Base-by-base conservation (phyloP, 2,888 invertebrate species). In the Crepidodera aurea region DNA sequence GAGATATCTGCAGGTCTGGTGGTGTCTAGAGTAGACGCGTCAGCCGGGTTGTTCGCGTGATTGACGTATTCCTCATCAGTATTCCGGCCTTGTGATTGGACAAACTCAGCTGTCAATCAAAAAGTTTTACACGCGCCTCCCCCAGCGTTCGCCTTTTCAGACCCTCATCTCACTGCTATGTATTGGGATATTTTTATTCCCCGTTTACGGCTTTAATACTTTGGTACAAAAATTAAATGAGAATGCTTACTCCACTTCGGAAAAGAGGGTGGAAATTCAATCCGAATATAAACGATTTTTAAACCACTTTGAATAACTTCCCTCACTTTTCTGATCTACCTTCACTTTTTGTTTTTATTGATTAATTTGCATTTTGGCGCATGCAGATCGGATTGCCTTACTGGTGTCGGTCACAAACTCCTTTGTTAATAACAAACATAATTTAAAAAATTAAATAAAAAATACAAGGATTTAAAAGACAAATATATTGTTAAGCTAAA, bases 71-170 rank as follows among this genome's bases (percentile, higher is more conserved):
- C 83, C 87, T 88, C 89, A 89, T 89, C 89, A 88, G 87, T 85
- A 86, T 87, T 87, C 85, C 86, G 83, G 85, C 83, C 85, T 86
- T 85, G 87, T 87, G 86, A 90, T 90, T 90, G 90, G 90, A 84
- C 86, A 87, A 86, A 86, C 85, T 84, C 85, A 87, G 85, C 88
- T 90, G 90, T 90, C 90, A 90, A 90, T 90, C 90, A 90, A 87
- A 83, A 85, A 80, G 79, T 82, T 83, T 80, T 75, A 76, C 75
- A 75, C 79, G 80, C 81, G 76, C 80, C 80, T 75, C 79, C 79
- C 77, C 71, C 71, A 70, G 53, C 55, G 46, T 53, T 62, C 65
- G 58, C 63, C 64, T 55, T 65, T 68, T 67, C 65, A 67, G 68
- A 57, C 70, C 79, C 76, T 78, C 64, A 65, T 65, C 65, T 60